Percentiles rank a stretch among this genome's conserved stretches.
phyloP scores from a whole-genome alignment of 2,113 vertebrate genomes.

The Martes martes region DNA sequence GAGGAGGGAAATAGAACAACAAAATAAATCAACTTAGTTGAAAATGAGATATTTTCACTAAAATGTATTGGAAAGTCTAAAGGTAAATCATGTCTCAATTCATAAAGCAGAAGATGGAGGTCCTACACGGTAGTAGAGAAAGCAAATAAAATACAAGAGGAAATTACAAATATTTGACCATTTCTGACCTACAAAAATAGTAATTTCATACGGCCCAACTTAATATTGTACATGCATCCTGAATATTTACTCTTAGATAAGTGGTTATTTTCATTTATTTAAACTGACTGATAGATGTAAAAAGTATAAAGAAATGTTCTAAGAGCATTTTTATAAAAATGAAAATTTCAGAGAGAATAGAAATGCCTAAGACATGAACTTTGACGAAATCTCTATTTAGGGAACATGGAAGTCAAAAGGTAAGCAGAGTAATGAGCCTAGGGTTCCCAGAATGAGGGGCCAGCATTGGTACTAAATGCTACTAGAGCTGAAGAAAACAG shows the following conservation, averaged over 20 bases:
- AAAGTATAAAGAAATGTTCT: neutral
- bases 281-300: conserved; percentile 13
- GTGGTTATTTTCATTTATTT: conserved; percentile 60
- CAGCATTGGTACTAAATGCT: neutral
- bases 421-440: neutral
- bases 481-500: neutral
- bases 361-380: neutral
- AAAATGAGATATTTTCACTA: conserved; percentile 28
- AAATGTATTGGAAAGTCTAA: conserved; percentile 18
- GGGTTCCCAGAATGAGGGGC: neutral
- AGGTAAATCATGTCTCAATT: neutral
- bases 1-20: neutral
- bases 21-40: conserved; percentile 10
- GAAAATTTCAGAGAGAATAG: neutral
- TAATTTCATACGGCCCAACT: neutral
- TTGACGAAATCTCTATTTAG: neutral
- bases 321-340: conserved; percentile 4
- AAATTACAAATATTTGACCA: neutral
- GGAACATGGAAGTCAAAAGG: neutral
- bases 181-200: neutral
- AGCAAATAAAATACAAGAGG: neutral
- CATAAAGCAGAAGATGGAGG: neutral
- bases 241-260: conserved; percentile 63
- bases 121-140: neutral
- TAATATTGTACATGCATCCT: neutral